phyloP scores from a whole-genome alignment of 2,113 vertebrate genomes.

The Mohoua ochrocephala region DNA sequence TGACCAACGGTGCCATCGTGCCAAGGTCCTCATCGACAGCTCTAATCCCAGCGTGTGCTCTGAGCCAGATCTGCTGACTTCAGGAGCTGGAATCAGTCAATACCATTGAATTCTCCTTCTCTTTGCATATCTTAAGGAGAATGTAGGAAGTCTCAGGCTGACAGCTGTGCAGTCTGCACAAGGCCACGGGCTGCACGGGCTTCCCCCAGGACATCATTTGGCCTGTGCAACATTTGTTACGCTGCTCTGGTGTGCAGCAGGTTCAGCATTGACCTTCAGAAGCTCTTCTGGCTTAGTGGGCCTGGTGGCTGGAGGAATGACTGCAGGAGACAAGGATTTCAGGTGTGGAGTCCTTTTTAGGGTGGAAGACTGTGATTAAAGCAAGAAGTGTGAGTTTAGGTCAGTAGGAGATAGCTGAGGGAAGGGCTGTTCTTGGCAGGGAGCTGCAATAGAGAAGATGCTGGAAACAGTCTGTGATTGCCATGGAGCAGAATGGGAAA shows the following conservation, averaged over 20 bases:
- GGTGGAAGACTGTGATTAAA: not conserved
- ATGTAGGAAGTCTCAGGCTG: not conserved
- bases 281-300: not conserved
- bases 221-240: not conserved
- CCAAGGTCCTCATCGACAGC: not conserved
- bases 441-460: not conserved
- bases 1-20: not conserved
- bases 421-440: not conserved
- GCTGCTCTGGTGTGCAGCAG: not conserved
- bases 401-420: not conserved
- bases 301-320: not conserved
- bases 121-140: not conserved
- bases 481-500: not conserved
- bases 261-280: not conserved
- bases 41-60: not conserved
- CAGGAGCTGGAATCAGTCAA: not conserved
- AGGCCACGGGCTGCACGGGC: not conserved
- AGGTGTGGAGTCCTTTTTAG: not conserved
- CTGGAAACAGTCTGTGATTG: not conserved
- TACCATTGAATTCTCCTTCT: slow-evolving; percentile 34
- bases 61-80: slow-evolving; percentile 23
- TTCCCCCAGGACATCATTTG: slow-evolving; percentile 14
- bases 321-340: not conserved
- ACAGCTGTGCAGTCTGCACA: not conserved
- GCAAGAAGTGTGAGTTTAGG: not conserved